These are phyloP conservation scores for Andrena flavipes DNA, from an alignment of 2,888 invertebrate species.

Conservation along the genomic window DNA sequence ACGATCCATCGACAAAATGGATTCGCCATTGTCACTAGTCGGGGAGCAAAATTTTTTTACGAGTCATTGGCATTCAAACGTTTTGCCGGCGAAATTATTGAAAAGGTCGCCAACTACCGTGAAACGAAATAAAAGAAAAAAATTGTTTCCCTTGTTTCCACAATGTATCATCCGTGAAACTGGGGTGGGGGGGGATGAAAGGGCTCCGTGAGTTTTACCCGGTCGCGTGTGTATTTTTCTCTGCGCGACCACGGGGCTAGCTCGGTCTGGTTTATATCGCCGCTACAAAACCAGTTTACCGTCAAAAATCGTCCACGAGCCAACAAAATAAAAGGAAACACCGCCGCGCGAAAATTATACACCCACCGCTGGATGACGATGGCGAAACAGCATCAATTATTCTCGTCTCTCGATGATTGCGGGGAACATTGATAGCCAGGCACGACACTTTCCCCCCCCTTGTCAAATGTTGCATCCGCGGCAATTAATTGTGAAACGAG, in stretches of 20 bases:
- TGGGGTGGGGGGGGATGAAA: too few relatives aligned
- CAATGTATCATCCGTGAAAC: background rate
- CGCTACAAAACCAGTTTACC: conserved; percentile 10
- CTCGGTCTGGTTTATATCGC: conserved; percentile 4
- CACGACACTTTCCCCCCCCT: background rate
- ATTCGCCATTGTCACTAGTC: background rate
- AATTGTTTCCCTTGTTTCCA: conserved; percentile 4
- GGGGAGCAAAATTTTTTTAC: background rate
- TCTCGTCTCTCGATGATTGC: conserved; percentile 31
- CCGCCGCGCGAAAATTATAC: conserved; percentile 24
- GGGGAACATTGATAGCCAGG: conserved; percentile 21
- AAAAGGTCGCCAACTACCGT: background rate
- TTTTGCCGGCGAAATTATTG: conserved; percentile 8
- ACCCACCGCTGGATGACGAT: background rate
- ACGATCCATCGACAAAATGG: background rate
- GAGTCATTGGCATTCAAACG: conserved; percentile 34
- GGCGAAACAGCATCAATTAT: conserved; percentile 36
- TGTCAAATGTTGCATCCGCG: conserved; percentile 46
- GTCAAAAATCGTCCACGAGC: background rate
- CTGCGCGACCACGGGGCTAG: background rate
- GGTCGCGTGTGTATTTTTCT: conserved; percentile 5
- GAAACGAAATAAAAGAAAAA: background rate
- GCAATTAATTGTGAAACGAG: conserved; percentile 53
- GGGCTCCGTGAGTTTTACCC: background rate
- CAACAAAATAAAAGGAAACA: background rate